These are phyloP conservation scores for Channallabes apus DNA, from an alignment of 2,797 vertebrate genomes.

Conservation along the genomic window DNA sequence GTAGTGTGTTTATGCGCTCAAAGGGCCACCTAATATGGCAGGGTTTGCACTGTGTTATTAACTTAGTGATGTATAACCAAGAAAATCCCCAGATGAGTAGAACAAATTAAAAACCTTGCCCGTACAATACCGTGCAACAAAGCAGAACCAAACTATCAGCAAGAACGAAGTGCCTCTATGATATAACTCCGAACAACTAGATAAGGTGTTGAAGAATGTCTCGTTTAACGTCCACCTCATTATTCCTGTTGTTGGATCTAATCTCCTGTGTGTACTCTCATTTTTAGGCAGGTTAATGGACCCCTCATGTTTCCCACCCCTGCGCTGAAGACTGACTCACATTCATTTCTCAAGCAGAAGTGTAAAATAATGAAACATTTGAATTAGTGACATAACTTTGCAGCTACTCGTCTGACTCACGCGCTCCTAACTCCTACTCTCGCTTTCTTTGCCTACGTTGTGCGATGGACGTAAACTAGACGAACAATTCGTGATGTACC, in stretches of 20 bases:
- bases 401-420: not conserved
- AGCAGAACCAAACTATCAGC: not conserved
- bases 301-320: constrained; percentile 42
- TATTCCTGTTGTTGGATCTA: constrained; percentile 17
- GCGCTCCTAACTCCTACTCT: not conserved
- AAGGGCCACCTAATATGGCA: not conserved
- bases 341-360: constrained; percentile 40
- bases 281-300: constrained; percentile 47
- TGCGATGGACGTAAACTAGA: not conserved
- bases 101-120: constrained; percentile 1
- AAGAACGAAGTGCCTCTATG: not conserved
- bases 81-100: not conserved
- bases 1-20: too few relatives aligned
- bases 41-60: not conserved
- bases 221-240: not conserved
- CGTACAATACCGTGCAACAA: not conserved
- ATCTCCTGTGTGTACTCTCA: constrained; percentile 21
- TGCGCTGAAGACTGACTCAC: constrained; percentile 18
- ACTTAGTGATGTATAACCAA: not conserved
- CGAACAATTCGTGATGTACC: not conserved
- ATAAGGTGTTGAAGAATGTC: not conserved
- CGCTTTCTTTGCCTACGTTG: not conserved
- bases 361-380: constrained; percentile 47
- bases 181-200: constrained; percentile 21
- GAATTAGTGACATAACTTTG: constrained; percentile 37